Base-by-base conservation (phyloP, 2,888 invertebrate species). In the Drosophila subquinaria region DNA sequence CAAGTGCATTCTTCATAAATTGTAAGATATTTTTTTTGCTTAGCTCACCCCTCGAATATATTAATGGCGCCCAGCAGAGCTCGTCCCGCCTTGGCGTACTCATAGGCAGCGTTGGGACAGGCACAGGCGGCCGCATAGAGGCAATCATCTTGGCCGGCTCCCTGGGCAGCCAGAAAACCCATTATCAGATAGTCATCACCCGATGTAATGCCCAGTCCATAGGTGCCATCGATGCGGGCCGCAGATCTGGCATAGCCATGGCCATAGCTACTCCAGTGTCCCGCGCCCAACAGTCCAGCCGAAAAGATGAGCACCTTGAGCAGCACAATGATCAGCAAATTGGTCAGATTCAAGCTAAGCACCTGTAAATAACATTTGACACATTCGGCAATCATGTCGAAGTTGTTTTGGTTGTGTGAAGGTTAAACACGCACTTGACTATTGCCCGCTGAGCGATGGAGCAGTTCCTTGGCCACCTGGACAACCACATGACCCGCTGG, bases 291-390 rank as follows among this genome's bases (percentile, higher is more conserved):
- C 85, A 96, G 95, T 0, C 97, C 96, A 11, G 97, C 97, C 0
- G 97, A 96, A 82, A 97, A 95, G 71, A 97, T 96, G 8, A 97
- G 93, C 0, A 96, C 96, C 93, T 97, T 97, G 69, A 97, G 93
- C 35, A 97, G 94, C 55, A 97, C 94, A 63, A 97, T 94, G 69
- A 97, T 95, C 51, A 97, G 93, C 73, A 97, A 93, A 92, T 97
- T 97, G 0, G 97, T 97, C 65, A 97, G 92, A 93, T 97, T 97
- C 59, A 97, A 93, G 84, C 97, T 97, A 48, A 97, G 86, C 45
- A 92, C 92, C 91, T 91, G 64, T 1, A 30, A 60, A 56, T 33
- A 53, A 6, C 42, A 51, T 45, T 45, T 11, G 23, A 43, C 43
- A 42, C 52, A 42, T 56, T 27, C n/a, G 50, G 59, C 53, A 57